phyloP scores from a whole-genome alignment of 1,140 invertebrate genomes.

The Stratiolaelaps scimitus region DNA sequence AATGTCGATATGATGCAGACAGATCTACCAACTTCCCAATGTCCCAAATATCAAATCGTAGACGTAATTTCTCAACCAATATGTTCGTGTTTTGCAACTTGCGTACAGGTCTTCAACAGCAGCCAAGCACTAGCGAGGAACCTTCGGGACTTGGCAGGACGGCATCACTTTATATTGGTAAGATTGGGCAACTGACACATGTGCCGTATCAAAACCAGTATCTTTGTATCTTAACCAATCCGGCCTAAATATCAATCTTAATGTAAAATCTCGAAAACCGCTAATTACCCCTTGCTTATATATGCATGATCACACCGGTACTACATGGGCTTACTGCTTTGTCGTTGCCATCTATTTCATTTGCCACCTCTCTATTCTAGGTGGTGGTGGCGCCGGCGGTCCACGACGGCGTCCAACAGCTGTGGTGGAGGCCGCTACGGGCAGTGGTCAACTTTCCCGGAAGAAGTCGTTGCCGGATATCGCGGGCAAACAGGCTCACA shows the following conservation, averaged over 20 bases:
- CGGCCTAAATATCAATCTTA: no score
- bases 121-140: slow-evolving; percentile 23
- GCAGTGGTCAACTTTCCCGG: slow-evolving; percentile 39
- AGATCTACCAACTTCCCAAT: not conserved
- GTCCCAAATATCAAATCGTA: no score
- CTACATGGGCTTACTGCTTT: no score
- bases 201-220: no score
- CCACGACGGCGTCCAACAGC: slow-evolving; percentile 42
- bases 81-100: no score
- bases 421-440: slow-evolving; percentile 34
- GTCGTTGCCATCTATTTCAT: not conserved
- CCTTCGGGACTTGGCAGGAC: slow-evolving; percentile 27
- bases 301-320: no score
- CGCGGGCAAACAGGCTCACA: slow-evolving; percentile 46
- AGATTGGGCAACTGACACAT: no score
- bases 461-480: slow-evolving; percentile 92
- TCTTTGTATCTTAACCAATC: no score
- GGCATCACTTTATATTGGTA: slow-evolving; percentile 10
- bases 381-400: slow-evolving; percentile 70
- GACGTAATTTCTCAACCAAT: no score
- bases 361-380: slow-evolving; percentile 54
- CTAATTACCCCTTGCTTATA: no score
- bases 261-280: no score
- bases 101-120: slow-evolving; percentile 5
- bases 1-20: not conserved